Conservation (phyloP, 2,888 invertebrate genomes). For the Argynnis bischoffii region DNA sequence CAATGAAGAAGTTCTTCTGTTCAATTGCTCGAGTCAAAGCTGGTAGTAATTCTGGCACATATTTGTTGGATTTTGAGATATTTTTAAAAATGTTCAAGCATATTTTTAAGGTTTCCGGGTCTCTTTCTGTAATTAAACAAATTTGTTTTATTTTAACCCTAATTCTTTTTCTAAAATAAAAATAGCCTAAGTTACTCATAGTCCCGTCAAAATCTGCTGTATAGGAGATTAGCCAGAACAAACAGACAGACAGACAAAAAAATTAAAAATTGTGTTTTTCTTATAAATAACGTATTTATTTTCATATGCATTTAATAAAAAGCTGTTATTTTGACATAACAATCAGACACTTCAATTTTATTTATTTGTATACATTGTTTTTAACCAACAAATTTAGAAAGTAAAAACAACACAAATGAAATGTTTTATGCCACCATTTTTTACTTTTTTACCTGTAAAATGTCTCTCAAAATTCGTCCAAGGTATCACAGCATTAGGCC, state of each 20-base stretch:
- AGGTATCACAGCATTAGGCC: slow-evolving; percentile 42
- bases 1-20: slow-evolving; percentile 19
- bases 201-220: too few relatives aligned
- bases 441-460: slow-evolving; percentile 46
- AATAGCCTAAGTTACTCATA: too few relatives aligned
- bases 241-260: too few relatives aligned
- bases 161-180: too few relatives aligned
- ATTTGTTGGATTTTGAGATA: slow-evolving; percentile 46
- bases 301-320: too few relatives aligned
- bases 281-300: too few relatives aligned
- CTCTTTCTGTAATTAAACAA: slow-evolving; percentile 33
- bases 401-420: background rate
- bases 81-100: slow-evolving; percentile 43
- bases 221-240: too few relatives aligned
- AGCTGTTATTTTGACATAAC: too few relatives aligned
- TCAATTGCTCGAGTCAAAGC: slow-evolving; percentile 29
- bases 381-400: background rate
- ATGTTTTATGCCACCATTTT: background rate
- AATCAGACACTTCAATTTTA: too few relatives aligned
- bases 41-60: slow-evolving; percentile 43
- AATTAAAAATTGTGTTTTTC: too few relatives aligned
- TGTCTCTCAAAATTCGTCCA: slow-evolving; percentile 50
- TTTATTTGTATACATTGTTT: too few relatives aligned
- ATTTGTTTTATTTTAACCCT: too few relatives aligned
- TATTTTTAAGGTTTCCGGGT: slow-evolving; percentile 36